Percentiles rank a stretch among this genome's conserved stretches.
Conservation (phyloP, 2,888 invertebrate genomes). For the Calliopum simillimum region DNA sequence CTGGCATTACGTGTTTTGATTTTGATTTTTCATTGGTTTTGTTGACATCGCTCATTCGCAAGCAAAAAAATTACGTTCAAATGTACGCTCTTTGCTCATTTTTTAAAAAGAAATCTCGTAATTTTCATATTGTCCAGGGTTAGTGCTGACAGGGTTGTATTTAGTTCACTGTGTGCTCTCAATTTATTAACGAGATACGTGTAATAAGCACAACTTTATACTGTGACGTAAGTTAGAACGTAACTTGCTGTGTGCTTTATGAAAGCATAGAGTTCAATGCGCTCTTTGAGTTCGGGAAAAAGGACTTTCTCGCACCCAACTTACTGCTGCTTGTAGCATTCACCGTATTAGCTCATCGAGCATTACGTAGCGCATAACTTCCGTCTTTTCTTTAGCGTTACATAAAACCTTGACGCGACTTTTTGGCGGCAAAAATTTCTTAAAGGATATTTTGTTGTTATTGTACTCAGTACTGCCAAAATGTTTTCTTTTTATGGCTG, state of each 20-base stretch:
- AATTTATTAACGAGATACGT: not conserved
- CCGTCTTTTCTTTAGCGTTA: slow-evolving; percentile 9
- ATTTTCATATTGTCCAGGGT: slow-evolving; percentile 13
- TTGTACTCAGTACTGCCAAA: slow-evolving; percentile 11
- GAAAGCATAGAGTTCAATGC: slow-evolving; percentile 20
- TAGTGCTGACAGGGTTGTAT: slow-evolving; percentile 9
- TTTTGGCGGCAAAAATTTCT: slow-evolving; percentile 48
- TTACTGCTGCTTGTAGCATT: not conserved
- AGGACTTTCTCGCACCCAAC: not conserved
- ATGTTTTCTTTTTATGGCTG: not conserved
- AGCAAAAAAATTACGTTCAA: not conserved
- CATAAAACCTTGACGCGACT: slow-evolving; percentile 24
- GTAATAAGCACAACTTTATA: not conserved
- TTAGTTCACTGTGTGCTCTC: not conserved
- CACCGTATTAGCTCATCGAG: slow-evolving; percentile 18
- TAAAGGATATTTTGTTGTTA: slow-evolving; percentile 22
- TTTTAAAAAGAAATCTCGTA: too few species aligned
- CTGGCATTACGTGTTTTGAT: slow-evolving; percentile 8
- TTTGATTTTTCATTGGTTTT: slow-evolving; percentile 60
- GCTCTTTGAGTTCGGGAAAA: slow-evolving; percentile 19
- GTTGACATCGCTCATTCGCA: slow-evolving; percentile 65
- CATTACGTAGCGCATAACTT: not conserved
- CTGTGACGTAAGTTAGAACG: not conserved
- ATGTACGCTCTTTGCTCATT: too few species aligned
- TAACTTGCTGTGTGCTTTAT: slow-evolving; percentile 22